phyloP scores from a whole-genome alignment of 2,797 vertebrate species.

The Tapera naevia region DNA sequence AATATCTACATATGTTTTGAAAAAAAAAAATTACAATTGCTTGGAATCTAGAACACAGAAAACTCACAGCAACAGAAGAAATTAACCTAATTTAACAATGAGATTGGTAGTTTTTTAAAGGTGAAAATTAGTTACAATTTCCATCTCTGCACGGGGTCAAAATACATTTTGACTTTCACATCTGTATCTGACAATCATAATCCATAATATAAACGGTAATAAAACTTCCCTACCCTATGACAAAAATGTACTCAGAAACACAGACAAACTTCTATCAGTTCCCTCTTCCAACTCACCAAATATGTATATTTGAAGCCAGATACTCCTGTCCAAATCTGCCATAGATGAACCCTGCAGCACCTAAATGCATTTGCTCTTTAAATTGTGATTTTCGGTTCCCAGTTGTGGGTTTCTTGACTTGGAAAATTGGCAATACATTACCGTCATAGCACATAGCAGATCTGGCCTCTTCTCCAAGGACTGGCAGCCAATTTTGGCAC shows the following conservation, averaged over 20 bases:
- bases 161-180: conserved; percentile 18
- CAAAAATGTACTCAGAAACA: neutral
- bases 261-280: neutral
- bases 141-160: neutral
- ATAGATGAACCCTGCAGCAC: neutral
- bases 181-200: conserved; percentile 21
- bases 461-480: neutral
- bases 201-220: neutral
- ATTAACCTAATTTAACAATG: neutral
- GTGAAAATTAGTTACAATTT: conserved; percentile 26
- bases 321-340: neutral
- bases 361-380: neutral
- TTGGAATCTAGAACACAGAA: conserved; percentile 5
- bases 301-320: neutral
- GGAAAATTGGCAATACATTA: neutral
- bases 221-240: neutral
- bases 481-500: fast-evolving
- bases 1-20: neutral
- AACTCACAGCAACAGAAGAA: neutral
- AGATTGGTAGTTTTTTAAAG: conserved; percentile 28
- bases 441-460: neutral
- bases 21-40: neutral
- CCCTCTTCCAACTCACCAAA: neutral
- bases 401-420: fast-evolving
- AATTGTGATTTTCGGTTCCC: neutral